A percentile compares a stretch with the other conserved stretches of the same genome.
These are phyloP conservation scores for Amphimallon solstitiale DNA, from an alignment of 2,888 invertebrate species.

Conservation along the genomic window DNA sequence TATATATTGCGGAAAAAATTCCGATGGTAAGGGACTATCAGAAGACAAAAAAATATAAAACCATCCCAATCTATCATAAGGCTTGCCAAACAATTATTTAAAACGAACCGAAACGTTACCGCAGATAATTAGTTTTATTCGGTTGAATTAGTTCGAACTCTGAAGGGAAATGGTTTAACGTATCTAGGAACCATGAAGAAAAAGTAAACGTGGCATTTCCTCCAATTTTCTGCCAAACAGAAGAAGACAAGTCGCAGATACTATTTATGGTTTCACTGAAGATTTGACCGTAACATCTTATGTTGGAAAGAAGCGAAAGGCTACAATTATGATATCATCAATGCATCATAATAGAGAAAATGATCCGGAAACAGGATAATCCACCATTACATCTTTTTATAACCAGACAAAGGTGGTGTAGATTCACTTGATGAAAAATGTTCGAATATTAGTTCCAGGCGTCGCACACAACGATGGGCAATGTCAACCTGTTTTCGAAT, in stretches of 20 bases:
- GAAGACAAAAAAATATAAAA: too few relatives aligned
- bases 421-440: slow-evolving; percentile 2
- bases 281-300: slow-evolving; percentile 40
- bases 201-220: slow-evolving; percentile 44
- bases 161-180: slow-evolving; percentile 44
- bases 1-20: slow-evolving; percentile 31
- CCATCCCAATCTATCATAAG: slow-evolving; percentile 12
- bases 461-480: slow-evolving; percentile 1
- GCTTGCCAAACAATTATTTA: slow-evolving; percentile 47
- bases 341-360: not conserved
- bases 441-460: slow-evolving; percentile 1
- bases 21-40: too few relatives aligned
- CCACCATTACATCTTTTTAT: not conserved
- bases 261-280: slow-evolving; percentile 41
- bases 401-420: slow-evolving; percentile 6
- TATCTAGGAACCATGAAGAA: slow-evolving; percentile 49
- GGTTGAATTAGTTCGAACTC: slow-evolving; percentile 47
- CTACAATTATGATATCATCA: not conserved
- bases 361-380: too few relatives aligned
- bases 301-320: slow-evolving; percentile 6
- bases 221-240: slow-evolving; percentile 43
- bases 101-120: slow-evolving; percentile 50
- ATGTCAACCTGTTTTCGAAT: not conserved
- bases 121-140: slow-evolving; percentile 55
- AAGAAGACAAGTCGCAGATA: slow-evolving; percentile 37